Percentiles rank a stretch among this genome's conserved stretches.
These are phyloP conservation scores for Bombyx mori DNA, from an alignment of 1,140 invertebrate genomes.

Conservation along the genomic window ASM3026992v2 NC_085128.1:5691501-5692000, in stretches of 20 bases:
- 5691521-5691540: no score
- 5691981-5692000: no score
- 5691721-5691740: slow-evolving; percentile 70
- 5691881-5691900: slow-evolving; percentile 33
- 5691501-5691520: no score
- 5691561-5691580: slow-evolving; percentile 23
- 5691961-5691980: no score
- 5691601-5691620: slow-evolving; percentile 20
- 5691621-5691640: slow-evolving; percentile 6
- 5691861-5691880: slow-evolving; percentile 49
- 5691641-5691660: neutral
- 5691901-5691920: slow-evolving; percentile 38
- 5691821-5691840: slow-evolving; percentile 26
- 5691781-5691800: slow-evolving; percentile 39
- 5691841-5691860: slow-evolving; percentile 38
- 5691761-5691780: slow-evolving; percentile 60
- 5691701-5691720: slow-evolving; percentile 66
- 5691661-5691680: slow-evolving; percentile 16
- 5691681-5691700: slow-evolving; percentile 32
- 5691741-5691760: slow-evolving; percentile 65
- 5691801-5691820: slow-evolving; percentile 30
- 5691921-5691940: slow-evolving; percentile 41
- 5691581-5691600: slow-evolving; percentile 19
- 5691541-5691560: slow-evolving; percentile 9
- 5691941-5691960: slow-evolving; percentile 20